Percentiles rank a stretch among this genome's conserved stretches.
phyloP scores from a whole-genome alignment of 2,888 invertebrate genomes.

The Meteorus cinctellus region DNA sequence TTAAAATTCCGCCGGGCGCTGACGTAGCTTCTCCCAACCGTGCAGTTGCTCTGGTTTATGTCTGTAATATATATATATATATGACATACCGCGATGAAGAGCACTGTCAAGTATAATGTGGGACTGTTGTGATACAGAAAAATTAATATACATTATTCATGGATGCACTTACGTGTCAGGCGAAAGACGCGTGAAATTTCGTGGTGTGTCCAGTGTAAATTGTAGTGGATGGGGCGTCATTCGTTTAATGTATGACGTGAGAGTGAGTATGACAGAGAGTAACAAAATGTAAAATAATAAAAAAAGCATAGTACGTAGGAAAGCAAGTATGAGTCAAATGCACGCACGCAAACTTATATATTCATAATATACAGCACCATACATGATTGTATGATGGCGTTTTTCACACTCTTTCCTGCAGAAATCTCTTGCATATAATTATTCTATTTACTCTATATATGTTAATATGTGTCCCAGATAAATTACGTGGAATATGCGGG shows the following conservation, averaged over 20 bases:
- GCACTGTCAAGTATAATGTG: conserved; percentile 20
- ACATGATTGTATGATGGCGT: conserved; percentile 28
- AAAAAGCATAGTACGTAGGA: conserved; percentile 1
- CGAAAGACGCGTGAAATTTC: conserved; percentile 16
- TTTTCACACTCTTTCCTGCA: conserved; percentile 4
- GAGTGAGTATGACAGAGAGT: conserved; percentile 26
- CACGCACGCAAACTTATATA: conserved; percentile 35
- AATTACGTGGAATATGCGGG: conserved; percentile 21
- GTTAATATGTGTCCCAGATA: not conserved
- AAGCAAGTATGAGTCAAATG: conserved; percentile 23
- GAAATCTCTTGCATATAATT: not conserved
- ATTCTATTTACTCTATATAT: conserved; percentile 6
- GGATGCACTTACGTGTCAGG: conserved; percentile 43
- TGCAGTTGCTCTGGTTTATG: conserved; percentile 23
- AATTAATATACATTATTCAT: conserved; percentile 57
- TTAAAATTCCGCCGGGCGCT: conserved; percentile 54
- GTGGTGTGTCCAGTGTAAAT: conserved; percentile 22
- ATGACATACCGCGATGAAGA: not conserved
- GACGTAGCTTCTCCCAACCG: conserved; percentile 44
- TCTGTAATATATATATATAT: not conserved
- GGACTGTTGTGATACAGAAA: conserved; percentile 50
- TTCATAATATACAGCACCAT: conserved; percentile 1
- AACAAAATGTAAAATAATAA: conserved; percentile 10
- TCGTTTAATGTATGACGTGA: conserved; percentile 26
- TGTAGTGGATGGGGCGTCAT: conserved; percentile 3